Conservation (phyloP, 30 jellyfish, hydroid and myxozoan species). For the Morbakka virulenta region DNA sequence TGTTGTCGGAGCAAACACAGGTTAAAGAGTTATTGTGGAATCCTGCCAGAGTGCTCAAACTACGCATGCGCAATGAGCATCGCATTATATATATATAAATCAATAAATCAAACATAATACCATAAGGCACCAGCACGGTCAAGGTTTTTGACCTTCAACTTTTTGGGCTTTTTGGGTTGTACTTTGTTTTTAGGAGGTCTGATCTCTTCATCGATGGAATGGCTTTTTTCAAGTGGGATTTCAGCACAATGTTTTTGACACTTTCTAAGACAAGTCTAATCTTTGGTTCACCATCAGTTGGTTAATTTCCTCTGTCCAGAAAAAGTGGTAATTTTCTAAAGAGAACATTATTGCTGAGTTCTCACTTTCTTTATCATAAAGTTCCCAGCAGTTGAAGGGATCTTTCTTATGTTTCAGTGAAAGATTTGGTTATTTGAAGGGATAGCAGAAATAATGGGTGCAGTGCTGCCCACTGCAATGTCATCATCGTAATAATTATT, state of each 20-base stretch:
- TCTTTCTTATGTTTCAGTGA: constrained; percentile 28
- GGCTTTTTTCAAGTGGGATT: constrained; percentile 56
- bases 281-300: constrained; percentile 26
- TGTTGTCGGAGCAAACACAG: too few relatives aligned
- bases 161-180: constrained; percentile 54
- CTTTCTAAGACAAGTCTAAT: constrained; percentile 41
- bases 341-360: not conserved
- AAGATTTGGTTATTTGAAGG: constrained; percentile 1
- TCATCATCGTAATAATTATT: not conserved
- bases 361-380: not conserved
- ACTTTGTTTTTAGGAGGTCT: constrained; percentile 48
- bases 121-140: constrained; percentile 73
- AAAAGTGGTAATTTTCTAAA: not conserved
- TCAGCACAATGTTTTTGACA: constrained; percentile 32
- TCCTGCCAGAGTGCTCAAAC: too few relatives aligned
- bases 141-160: constrained; percentile 65
- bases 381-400: not conserved
- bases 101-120: constrained; percentile 37
- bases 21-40: too few relatives aligned
- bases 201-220: constrained; percentile 50
- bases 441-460: not conserved
- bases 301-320: constrained; percentile 40
- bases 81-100: too few relatives aligned
- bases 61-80: too few relatives aligned
- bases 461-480: not conserved